Evolutionary conservation across 2,888 invertebrate species (phyloP).

Genomic region (Drosophila villosipedis): DNA sequence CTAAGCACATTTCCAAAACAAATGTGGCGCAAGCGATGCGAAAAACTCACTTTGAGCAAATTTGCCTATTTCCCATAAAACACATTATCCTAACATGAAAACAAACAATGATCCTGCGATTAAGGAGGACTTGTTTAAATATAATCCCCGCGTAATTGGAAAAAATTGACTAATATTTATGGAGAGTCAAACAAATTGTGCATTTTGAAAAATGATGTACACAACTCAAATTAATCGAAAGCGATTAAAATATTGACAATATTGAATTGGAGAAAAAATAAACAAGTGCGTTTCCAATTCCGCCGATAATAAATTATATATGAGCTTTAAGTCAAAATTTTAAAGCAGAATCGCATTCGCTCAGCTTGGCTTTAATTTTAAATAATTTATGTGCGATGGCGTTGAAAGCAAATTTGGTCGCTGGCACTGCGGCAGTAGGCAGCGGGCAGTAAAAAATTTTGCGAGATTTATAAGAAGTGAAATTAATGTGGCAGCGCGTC

Average conservation of each 20-base stretch:
- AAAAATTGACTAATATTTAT: slow-evolving; percentile 39
- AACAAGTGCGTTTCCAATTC: slow-evolving; percentile 32
- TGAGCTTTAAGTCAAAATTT: slow-evolving; percentile 37
- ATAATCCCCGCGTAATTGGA: slow-evolving; percentile 34
- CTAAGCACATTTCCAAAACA: not conserved
- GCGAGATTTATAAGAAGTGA: slow-evolving; percentile 81
- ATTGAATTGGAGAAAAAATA: slow-evolving; percentile 64
- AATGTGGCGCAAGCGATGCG: not conserved
- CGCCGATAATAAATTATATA: slow-evolving; percentile 67
- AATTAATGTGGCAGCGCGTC: slow-evolving; percentile 78
- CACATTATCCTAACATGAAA: not conserved
- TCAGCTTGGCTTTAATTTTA: slow-evolving; percentile 46
- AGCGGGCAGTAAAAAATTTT: slow-evolving; percentile 51
- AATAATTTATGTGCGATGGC: slow-evolving; percentile 58
- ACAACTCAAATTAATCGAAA: slow-evolving; percentile 62
- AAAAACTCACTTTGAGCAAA: not conserved
- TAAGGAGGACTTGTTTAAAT: slow-evolving; percentile 1
- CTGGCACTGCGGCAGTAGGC: slow-evolving; percentile 12
- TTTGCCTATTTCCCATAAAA: not conserved
- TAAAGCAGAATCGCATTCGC: slow-evolving; percentile 32
- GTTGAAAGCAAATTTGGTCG: slow-evolving; percentile 39
- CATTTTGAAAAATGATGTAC: slow-evolving; percentile 46
- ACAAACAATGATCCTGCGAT: not conserved
- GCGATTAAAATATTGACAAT: slow-evolving; percentile 74
- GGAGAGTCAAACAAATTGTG: slow-evolving; percentile 28